Base-by-base conservation (phyloP, 1,140 invertebrate genomes). In the Anoplophora glabripennis region DNA sequence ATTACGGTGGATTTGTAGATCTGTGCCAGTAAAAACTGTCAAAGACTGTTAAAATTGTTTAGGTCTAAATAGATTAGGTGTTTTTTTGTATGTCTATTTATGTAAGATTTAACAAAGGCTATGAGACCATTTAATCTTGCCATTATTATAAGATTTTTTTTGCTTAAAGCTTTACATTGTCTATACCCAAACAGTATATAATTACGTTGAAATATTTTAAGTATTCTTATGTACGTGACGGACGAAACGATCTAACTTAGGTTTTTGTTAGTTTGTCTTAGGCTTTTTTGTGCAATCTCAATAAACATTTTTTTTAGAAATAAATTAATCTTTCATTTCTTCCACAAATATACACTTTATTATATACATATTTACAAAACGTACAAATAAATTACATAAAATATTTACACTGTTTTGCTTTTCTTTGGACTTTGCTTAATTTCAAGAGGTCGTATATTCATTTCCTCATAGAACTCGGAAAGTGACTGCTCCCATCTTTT, bases 401-500 rank as follows among this genome's bases (percentile, higher is more conserved):
- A 28, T 28, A 28, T 28, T 28, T 28, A 28, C 5, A 5, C 5
- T 28, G 17, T 37, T 53, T 53, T 41, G 18, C 52, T n/a, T 21
- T 42, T 46, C 11, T 46, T 37, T 41, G 40, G 17, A 12, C 52
- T n/a, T 21, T 42, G 37, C 11, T 46, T 44, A 47, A 60, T 15
- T 38, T 47, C 36, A 41, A 78, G 65, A 17, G 72, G 71, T 51
- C 71, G 73, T 61, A 91, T 89, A 66, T 89, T 87, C 72, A 89
- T 82, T 79, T 92, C 89, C 57, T 78, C 78, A 64, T 92, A 83
- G 64, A 98, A 84, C 17, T 97, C 92, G 47, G 80, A 70, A 4
- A 98, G 76, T 36, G 88, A 79, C 77, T 96, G 90, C 46, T 96
- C 91, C 93, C 94, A 98, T 61, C 94, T 82, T 79, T 94, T 88